These are phyloP conservation scores for Luehdorfia chinensis DNA, from an alignment of 1,140 invertebrate species.

Conservation along the genomic window DNA sequence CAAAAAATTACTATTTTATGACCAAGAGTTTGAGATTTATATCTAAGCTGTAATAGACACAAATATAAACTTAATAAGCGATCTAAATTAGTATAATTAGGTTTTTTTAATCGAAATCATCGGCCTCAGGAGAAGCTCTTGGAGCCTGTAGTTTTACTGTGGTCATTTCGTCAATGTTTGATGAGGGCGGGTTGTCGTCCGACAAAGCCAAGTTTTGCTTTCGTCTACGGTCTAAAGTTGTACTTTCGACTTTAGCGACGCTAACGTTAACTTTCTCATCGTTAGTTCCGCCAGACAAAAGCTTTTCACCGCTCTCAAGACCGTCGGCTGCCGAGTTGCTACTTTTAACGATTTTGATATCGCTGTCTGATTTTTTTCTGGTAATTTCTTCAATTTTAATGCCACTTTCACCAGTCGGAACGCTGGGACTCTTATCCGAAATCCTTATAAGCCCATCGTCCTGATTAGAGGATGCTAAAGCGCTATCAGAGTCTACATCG, in stretches of 20 bases:
- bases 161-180: conserved; percentile 12
- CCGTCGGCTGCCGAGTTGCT: conserved; percentile 27
- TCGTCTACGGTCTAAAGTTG: conserved; percentile 61
- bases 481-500: conserved; percentile 28
- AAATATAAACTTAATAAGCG: conserved; percentile 20
- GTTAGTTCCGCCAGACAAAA: conserved; percentile 26
- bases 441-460: conserved; percentile 24
- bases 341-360: conserved; percentile 30
- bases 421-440: conserved; percentile 29
- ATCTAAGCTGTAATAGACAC: conserved; percentile 8
- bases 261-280: conserved; percentile 24
- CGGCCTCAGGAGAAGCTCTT: conserved; percentile 47
- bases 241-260: conserved; percentile 31
- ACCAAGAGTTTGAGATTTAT: conserved; percentile 7
- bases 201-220: conserved; percentile 21
- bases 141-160: conserved; percentile 33
- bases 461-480: conserved; percentile 16
- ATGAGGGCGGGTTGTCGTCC: conserved; percentile 32
- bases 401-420: conserved; percentile 25
- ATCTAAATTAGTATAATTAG: background rate
- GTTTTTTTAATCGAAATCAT: conserved; percentile 46
- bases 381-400: conserved; percentile 62
- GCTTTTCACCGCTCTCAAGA: conserved; percentile 20
- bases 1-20: background rate
- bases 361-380: conserved; percentile 37